Percentiles rank a stretch among this genome's conserved stretches.
These are phyloP conservation scores for Zaprionus taronus DNA, from an alignment of 1,140 invertebrate species.

Conservation along the genomic window DNA sequence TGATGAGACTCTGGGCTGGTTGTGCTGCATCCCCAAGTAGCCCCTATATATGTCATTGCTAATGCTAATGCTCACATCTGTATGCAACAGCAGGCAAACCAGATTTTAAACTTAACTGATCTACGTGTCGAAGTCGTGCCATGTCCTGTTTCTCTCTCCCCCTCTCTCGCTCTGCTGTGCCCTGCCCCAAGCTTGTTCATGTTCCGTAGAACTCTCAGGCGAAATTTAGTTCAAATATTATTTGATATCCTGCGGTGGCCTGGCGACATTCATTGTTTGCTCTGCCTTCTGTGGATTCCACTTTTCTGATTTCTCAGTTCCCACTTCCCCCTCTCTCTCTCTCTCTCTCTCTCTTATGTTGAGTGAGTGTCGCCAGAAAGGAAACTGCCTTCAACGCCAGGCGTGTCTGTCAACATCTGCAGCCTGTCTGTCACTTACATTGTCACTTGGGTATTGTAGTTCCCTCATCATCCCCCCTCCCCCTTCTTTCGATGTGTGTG, in stretches of 20 bases:
- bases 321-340: neutral
- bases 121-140: slow-evolving; percentile 28
- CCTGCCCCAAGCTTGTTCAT: slow-evolving; percentile 6
- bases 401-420: slow-evolving; percentile 57
- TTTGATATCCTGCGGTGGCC: slow-evolving; percentile 72
- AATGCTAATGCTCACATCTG: slow-evolving; percentile 62
- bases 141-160: neutral
- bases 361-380: slow-evolving; percentile 19
- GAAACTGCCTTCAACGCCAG: slow-evolving; percentile 42
- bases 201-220: slow-evolving; percentile 11
- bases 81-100: slow-evolving; percentile 25
- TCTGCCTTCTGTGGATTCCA: slow-evolving; percentile 53
- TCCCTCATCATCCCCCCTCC: slow-evolving; percentile 1
- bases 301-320: slow-evolving; percentile 65
- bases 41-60: neutral
- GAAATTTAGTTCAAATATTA: slow-evolving; percentile 73
- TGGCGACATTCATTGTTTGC: slow-evolving; percentile 72
- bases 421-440: slow-evolving; percentile 59
- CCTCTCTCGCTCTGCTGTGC: neutral
- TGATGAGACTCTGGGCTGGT: slow-evolving; percentile 47
- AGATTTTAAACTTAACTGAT: slow-evolving; percentile 48
- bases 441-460: slow-evolving; percentile 57
- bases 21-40: slow-evolving; percentile 21
- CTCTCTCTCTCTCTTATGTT: neutral
- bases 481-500: neutral